Conservation (phyloP, 2,797 vertebrate genomes). For the Crocidura indochinensis region DNA sequence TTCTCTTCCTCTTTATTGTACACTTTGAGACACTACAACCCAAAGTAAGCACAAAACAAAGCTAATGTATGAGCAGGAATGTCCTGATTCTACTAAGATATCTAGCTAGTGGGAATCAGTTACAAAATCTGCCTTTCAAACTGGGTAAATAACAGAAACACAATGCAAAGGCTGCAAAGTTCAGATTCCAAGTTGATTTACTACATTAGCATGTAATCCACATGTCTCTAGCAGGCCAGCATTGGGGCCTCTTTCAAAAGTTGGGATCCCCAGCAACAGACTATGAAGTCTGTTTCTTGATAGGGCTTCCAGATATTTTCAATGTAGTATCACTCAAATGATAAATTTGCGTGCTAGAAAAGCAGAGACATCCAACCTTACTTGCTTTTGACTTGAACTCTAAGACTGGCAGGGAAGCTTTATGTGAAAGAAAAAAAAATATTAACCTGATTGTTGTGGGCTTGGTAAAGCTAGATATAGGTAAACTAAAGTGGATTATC, state of each 20-base stretch:
- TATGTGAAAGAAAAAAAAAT: neutral
- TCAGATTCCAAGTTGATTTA: neutral
- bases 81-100: neutral
- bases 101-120: neutral
- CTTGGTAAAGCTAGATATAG: neutral
- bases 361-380: neutral
- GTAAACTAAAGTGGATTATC: accelerated
- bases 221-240: neutral
- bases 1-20: neutral
- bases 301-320: neutral
- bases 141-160: neutral
- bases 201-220: accelerated
- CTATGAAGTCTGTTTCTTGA: neutral
- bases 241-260: neutral
- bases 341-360: neutral
- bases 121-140: neutral
- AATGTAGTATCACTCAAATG: neutral
- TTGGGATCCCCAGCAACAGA: neutral
- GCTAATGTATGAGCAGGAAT: neutral
- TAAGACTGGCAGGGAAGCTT: neutral
- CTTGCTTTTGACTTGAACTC: neutral
- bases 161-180: neutral
- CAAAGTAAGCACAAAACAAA: constrained; percentile 3
- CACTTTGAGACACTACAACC: neutral
- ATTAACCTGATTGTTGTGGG: neutral